Base-by-base conservation (phyloP, 2,888 invertebrate genomes). In the Pocota personata region DNA sequence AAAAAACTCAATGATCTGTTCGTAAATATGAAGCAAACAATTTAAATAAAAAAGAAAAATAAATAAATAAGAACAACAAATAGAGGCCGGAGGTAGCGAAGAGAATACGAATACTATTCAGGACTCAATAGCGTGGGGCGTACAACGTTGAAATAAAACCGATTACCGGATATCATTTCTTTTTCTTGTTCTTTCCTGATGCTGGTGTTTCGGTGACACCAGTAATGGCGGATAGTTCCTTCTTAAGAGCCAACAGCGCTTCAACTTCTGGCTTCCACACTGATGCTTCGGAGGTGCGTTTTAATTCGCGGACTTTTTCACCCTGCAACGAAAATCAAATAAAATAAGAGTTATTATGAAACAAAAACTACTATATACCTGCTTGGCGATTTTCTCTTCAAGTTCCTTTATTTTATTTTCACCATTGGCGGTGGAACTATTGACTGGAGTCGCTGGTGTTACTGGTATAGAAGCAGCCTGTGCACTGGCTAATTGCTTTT, bases 181-280 rank as follows among this genome's bases (percentile, higher is more conserved):
- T 92, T 87, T 92, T 92, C 87, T 91, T 92, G 64, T 89, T 90
- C 79, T 91, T 91, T 58, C 89, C 89, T 1, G 88, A 69, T 3
- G 88, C 50, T 6, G 91, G 87, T n/a, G 66, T 78, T 24, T 76
- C 72, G 1, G 87, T 24, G 19, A 67, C 62, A 5, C 92, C 92
- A 40, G 90, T 90, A 12, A 92, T 84, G 8, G 89, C 57, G 1
- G 94, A 90, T 40, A 97, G 93, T 88, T 95, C 94, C 87, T 95
- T 94, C 91, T 98, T 98, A 71, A 98, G 92, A 55, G 94, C 94
- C 19, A 97, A 91, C 12, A 98, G 93, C 55, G 93, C 93, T 7
- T 95, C 94, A 0, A 98, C 96, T 92, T 97, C 96, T 0, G 96
- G 96, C 89, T 96, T 95, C 95, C 97, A 96, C 0, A 95, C 94